Percentiles rank a stretch among this genome's conserved stretches.
Conservation (phyloP, 2,888 invertebrate species). For the Aproaerema taeniolella region DNA sequence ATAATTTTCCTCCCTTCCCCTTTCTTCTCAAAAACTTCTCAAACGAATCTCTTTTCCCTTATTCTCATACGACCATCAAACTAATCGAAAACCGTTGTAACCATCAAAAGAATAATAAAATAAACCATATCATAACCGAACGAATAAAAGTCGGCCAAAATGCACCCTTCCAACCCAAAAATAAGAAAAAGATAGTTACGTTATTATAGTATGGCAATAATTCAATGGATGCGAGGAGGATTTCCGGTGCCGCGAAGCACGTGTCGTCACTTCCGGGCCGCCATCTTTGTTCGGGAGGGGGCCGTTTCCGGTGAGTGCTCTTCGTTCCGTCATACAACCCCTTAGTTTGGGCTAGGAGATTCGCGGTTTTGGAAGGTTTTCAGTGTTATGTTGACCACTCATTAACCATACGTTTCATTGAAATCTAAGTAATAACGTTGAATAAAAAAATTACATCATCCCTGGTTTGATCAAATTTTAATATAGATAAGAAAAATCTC, state of each 20-base stretch:
- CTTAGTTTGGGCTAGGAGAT: conserved; percentile 43
- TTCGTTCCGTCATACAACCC: conserved; percentile 60
- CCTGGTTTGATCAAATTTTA: no score
- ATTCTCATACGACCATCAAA: conserved; percentile 9
- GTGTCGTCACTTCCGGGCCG: conserved; percentile 69
- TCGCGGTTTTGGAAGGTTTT: background rate
- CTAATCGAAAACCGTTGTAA: conserved; percentile 25
- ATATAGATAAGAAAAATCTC: no score
- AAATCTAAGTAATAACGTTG: no score
- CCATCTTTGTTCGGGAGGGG: conserved; percentile 65
- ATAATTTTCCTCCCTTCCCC: no score
- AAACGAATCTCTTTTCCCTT: no score
- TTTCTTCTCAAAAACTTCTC: no score
- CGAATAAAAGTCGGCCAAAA: conserved; percentile 3
- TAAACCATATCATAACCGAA: conserved; percentile 15
- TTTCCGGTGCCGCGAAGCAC: conserved; percentile 69
- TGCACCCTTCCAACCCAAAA: conserved; percentile 1
- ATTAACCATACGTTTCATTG: no score
- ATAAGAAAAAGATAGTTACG: conserved; percentile 18
- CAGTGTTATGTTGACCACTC: background rate
- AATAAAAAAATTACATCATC: no score
- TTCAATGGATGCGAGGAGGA: conserved; percentile 67
- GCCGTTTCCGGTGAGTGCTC: conserved; percentile 52
- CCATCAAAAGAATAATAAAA: conserved; percentile 11
- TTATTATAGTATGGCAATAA: conserved; percentile 57